Base-by-base conservation (phyloP, 2,888 invertebrate genomes). In the Amorpha juglandis region DNA sequence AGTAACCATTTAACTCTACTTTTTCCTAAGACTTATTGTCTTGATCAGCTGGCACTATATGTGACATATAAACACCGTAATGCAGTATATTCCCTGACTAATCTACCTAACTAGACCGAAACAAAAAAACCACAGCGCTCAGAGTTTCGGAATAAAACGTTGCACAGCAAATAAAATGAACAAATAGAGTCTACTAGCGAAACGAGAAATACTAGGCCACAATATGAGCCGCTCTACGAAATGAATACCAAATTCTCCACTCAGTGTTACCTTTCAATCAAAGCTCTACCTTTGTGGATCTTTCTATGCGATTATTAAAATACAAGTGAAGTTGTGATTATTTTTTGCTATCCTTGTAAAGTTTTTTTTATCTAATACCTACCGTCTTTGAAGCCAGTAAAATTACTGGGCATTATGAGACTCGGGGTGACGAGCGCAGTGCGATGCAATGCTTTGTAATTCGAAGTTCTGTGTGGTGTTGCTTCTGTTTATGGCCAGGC, bases 261-360 rank as follows among this genome's bases (percentile, higher is more conserved):
- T 42, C 38, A n/a, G 11, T 12, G 38, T 6, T 11, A 52, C 11
- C 58, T 58, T 58, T 58, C 58, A 58, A 58, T 58, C 58, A 58
- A 55, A 19, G 12, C 42, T 58, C 53, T 14, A 53, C 53, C 53
- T 55, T 58, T 42, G 42, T 53, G 33, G 53, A 14, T 53, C 53
- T 35, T 19, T 19, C 58, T 58, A 42, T 42, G 58, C 14, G 27
- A 19, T 58, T 42, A 58, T 58, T 58, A 58, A 58, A 58, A 45
- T 45, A 45, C 52, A 52, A 27, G 11, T 27, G 14, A 12, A 27
- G 27, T 52, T 19, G 14, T 11, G 45, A 45, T 45, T 45, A 14
- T 14, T 1, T 45, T n/a, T n/a, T n/a, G n/a, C n/a, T n/a, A n/a
- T n/a, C n/a, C n/a, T n/a, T n/a, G n/a, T n/a, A n/a, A n/a, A n/a